Evolutionary conservation across 2,888 invertebrate genomes (phyloP), one percentile per base, ranked within the genome.

Genomic region (Leuctra nigra): DNA sequence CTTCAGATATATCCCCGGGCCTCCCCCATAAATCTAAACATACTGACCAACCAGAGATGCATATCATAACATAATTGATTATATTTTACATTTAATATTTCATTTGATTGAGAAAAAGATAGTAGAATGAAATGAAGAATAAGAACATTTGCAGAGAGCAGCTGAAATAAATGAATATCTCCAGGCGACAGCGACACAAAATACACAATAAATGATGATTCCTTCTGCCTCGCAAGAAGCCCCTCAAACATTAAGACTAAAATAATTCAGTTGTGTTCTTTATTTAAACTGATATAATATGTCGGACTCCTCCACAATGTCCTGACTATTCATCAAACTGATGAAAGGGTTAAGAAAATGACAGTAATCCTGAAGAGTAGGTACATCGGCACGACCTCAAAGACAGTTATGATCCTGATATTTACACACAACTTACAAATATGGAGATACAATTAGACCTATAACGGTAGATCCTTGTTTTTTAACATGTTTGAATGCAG

Each of bases 281-380:
- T 48, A 48, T 48, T 29, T 38, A 9, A 38, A 38, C 7, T 38
- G n/a, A 48, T 18, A 48, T 48, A 29, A 33, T 48, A 48, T 29
- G 3, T 29, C 23, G 9, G 44, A 20, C 44, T 44, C 44, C 44
- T 44, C 48, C 48, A 48, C 25, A 48, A 33, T 33, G 48, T 6
- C 16, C 14, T 48, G 20, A 46, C 25, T 48, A 48, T 48, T 13
- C 48, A 48, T 48, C 33, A 4, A 14, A 14, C n/a, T 24, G 29
- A 48, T 25, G 25, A 48, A 48, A 33, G 48, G 20, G 48, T 48
- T 25, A 48, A 48, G 48, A 33, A 48, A 20, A 48, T 29, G 4
- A 14, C 38, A 14, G 38, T 48, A 48, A 48, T 48, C 48, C 48
- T 16, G n/a, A n/a, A n/a, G 1, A 29, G 48, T 13, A 29, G 48